These are phyloP conservation scores for Cyclophora punctaria DNA, from an alignment of 2,888 invertebrate species.

Conservation along the genomic window DNA sequence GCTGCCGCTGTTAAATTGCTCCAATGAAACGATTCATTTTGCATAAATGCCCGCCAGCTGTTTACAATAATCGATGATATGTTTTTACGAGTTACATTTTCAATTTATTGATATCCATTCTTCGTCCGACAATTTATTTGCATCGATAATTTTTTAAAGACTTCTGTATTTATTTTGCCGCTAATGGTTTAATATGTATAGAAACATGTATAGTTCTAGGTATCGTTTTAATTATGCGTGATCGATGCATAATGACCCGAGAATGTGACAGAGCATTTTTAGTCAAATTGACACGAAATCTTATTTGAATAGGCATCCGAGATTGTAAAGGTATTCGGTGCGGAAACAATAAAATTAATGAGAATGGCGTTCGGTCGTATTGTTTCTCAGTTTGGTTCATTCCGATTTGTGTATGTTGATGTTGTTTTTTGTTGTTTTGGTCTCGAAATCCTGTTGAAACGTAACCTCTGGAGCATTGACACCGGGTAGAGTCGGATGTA, in stretches of 20 bases:
- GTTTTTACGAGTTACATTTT: slow-evolving; percentile 68
- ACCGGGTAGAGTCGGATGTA: slow-evolving; percentile 40
- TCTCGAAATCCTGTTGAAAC: slow-evolving; percentile 53
- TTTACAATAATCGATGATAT: slow-evolving; percentile 72
- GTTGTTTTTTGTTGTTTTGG: slow-evolving; percentile 45
- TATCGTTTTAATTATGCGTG: slow-evolving; percentile 34
- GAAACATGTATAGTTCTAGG: too few species aligned
- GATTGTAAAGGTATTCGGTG: slow-evolving; percentile 27
- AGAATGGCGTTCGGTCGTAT: slow-evolving; percentile 43
- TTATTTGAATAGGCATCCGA: slow-evolving; percentile 5
- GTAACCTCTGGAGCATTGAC: slow-evolving; percentile 60
- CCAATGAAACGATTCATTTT: slow-evolving; percentile 58
- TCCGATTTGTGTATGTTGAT: slow-evolving; percentile 31
- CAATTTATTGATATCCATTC: slow-evolving; percentile 70
- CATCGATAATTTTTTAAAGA: slow-evolving; percentile 61
- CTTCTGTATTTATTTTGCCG: slow-evolving; percentile 53
- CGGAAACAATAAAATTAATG: slow-evolving; percentile 38
- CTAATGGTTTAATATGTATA: slow-evolving; percentile 1
- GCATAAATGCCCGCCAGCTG: slow-evolving; percentile 72
- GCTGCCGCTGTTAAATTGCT: slow-evolving; percentile 66
- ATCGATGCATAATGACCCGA: background rate
- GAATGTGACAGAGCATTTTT: slow-evolving; percentile 23
- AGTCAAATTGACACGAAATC: slow-evolving; percentile 24
- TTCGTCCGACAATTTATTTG: slow-evolving; percentile 65
- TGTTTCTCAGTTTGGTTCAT: slow-evolving; percentile 48